Conservation (phyloP, 2,113 vertebrate species). For the Nibea albiflora region DNA sequence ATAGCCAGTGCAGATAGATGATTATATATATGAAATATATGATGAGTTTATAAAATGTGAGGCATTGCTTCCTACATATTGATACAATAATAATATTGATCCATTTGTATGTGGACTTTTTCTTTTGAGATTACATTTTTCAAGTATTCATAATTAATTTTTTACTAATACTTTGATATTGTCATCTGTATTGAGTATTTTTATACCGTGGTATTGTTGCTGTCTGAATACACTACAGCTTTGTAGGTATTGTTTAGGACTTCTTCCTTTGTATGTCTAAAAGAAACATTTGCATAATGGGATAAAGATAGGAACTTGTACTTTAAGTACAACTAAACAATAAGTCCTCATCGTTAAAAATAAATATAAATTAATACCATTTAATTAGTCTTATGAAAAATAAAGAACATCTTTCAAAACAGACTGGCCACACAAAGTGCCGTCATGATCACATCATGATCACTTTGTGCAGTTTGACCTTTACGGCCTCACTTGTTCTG, state of each 20-base stretch:
- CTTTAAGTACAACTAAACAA: too few species aligned
- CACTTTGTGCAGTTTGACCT: conserved; percentile 23
- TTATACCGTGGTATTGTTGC: background rate
- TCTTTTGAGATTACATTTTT: background rate
- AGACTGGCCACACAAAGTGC: background rate
- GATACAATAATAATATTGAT: too few species aligned
- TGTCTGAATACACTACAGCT: background rate
- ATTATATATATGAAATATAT: too few species aligned
- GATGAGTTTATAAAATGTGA: background rate
- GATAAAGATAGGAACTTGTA: too few species aligned
- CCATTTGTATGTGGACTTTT: background rate
- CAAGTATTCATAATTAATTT: background rate
- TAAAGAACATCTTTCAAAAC: background rate
- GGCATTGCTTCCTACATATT: background rate
- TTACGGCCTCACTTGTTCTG: background rate
- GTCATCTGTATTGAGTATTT: background rate
- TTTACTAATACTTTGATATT: background rate
- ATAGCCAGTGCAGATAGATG: too few species aligned
- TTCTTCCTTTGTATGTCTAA: background rate
- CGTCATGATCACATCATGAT: background rate
- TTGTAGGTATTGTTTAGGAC: background rate
- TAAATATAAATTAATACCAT: too few species aligned
- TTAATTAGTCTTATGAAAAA: background rate
- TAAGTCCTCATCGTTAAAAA: too few species aligned
- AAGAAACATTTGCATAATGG: background rate